Percentiles rank a stretch among this genome's conserved stretches.
phyloP scores from a whole-genome alignment of 2,113 vertebrate genomes.

The Opisthocomus hoazin region DNA sequence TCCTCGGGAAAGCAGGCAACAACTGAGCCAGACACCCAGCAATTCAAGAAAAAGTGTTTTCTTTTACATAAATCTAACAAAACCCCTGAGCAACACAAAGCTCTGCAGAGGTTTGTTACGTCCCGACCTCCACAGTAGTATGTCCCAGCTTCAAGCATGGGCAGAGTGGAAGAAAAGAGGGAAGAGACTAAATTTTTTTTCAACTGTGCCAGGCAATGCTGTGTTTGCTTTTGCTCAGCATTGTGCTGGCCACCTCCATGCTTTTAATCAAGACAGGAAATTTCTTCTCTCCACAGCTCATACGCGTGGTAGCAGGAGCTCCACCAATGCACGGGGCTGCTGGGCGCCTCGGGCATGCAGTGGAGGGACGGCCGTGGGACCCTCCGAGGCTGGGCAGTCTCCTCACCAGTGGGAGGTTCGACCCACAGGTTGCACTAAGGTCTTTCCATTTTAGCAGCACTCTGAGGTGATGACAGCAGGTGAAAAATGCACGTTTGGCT shows the following conservation, averaged over 20 bases:
- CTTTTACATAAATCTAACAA: background rate
- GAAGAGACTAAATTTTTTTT: background rate
- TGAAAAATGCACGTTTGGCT: background rate
- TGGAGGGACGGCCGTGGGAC: accelerated
- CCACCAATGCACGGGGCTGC: accelerated
- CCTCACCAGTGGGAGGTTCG: accelerated
- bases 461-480: background rate
- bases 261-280: background rate
- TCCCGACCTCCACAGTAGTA: background rate
- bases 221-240: background rate
- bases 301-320: accelerated
- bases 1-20: background rate
- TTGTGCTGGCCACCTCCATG: accelerated
- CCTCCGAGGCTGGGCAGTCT: accelerated
- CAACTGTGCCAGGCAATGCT: background rate
- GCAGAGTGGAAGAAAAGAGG: background rate
- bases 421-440: background rate
- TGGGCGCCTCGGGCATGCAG: accelerated
- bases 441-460: background rate
- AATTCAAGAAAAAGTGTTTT: background rate
- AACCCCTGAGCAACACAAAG: background rate
- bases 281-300: background rate
- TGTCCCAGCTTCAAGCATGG: background rate
- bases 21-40: accelerated
- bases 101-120: background rate